phyloP scores from a whole-genome alignment of 2,113 vertebrate genomes.

The Oncorhynchus gorbuscha region DNA sequence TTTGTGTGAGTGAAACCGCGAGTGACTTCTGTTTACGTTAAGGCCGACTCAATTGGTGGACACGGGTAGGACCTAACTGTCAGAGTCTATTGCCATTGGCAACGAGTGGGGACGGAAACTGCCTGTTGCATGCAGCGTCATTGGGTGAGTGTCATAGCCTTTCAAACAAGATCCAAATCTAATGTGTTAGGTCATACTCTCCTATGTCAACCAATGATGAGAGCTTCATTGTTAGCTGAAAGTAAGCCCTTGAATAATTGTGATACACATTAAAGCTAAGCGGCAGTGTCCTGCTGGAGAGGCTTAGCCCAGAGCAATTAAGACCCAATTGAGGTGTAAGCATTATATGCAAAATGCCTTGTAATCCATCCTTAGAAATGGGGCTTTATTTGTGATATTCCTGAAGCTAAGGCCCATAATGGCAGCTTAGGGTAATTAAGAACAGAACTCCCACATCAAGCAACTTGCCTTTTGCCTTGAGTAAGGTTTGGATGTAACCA shows the following conservation, averaged over 20 bases:
- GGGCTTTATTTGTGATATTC: constrained; percentile 10
- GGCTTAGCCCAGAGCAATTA: constrained; percentile 30
- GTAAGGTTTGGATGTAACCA: no score
- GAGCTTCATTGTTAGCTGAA: constrained; percentile 34
- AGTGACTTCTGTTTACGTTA: constrained; percentile 47
- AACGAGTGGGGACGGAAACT: constrained; percentile 95
- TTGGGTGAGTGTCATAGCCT: constrained; percentile 77
- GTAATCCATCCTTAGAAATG: neutral
- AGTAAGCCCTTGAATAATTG: constrained; percentile 40
- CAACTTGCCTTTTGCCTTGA: no score
- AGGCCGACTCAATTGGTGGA: constrained; percentile 97
- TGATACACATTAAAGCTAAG: constrained; percentile 27
- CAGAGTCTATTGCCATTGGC: constrained; percentile 90
- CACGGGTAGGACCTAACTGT: constrained; percentile 84
- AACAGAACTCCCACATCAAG: no score
- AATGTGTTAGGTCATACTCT: constrained; percentile 8
- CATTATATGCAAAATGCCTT: constrained; percentile 7
- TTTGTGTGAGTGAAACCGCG: neutral
- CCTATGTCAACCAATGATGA: constrained; percentile 41
- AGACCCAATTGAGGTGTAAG: constrained; percentile 16
- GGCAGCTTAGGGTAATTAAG: no score
- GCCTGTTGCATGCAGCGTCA: constrained; percentile 92
- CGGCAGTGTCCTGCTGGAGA: constrained; percentile 34
- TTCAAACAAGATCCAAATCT: constrained; percentile 22
- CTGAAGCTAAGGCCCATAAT: neutral